phyloP scores from a whole-genome alignment of 2,113 vertebrate species.

The Brienomyrus brachyistius region DNA sequence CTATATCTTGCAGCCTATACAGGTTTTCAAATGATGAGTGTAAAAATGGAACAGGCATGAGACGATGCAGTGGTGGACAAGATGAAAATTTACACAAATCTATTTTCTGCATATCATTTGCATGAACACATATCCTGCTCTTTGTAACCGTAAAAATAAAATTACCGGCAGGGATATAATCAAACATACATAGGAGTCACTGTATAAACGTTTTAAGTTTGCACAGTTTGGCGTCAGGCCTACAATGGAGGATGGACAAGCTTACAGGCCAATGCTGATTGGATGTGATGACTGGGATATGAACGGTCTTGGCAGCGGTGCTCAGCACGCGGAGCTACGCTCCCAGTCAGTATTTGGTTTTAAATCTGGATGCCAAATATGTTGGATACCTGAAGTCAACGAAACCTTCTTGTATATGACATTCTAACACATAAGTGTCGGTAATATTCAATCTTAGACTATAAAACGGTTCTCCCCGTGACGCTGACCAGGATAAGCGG shows the following conservation, averaged over 20 bases:
- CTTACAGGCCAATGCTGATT: conserved; percentile 2
- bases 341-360: conserved; percentile 43
- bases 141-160: neutral
- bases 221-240: conserved; percentile 5
- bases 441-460: neutral
- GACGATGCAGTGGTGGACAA: neutral
- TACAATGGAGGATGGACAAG: neutral
- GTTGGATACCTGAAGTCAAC: conserved; percentile 28
- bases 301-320: conserved; percentile 20
- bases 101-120: neutral
- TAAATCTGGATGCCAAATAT: conserved; percentile 37
- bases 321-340: conserved; percentile 12
- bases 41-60: neutral
- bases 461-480: neutral
- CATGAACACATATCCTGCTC: neutral
- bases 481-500: neutral
- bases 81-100: neutral
- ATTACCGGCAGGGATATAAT: neutral
- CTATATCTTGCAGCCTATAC: neutral
- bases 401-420: neutral
- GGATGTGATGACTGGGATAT: conserved; percentile 14
- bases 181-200: neutral
- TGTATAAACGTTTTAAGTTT: neutral
- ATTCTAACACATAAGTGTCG: neutral
- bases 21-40: neutral